phyloP scores from a whole-genome alignment of 2,113 vertebrate species.

The Phycodurus eques region DNA sequence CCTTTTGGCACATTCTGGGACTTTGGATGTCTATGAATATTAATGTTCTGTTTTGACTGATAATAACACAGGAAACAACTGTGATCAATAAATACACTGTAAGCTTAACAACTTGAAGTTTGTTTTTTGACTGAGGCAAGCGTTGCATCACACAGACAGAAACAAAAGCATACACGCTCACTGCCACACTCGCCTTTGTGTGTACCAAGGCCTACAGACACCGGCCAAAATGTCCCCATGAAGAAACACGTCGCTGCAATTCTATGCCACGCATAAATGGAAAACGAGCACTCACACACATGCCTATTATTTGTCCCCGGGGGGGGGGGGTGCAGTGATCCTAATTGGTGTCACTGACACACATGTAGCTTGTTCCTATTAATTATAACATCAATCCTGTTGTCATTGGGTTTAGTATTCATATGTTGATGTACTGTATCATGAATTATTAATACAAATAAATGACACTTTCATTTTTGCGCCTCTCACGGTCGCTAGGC shows the following conservation, averaged over 20 bases:
- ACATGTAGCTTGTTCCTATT: background rate
- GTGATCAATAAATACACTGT: background rate
- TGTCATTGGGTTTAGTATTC: background rate
- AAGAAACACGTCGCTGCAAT: background rate
- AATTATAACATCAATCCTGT: background rate
- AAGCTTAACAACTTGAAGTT: background rate
- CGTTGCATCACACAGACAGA: too few relatives aligned
- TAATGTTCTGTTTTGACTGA: background rate
- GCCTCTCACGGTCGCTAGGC: constrained; percentile 57
- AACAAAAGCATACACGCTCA: background rate
- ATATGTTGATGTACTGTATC: constrained; percentile 15
- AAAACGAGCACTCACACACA: constrained; percentile 16
- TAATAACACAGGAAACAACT: constrained; percentile 5
- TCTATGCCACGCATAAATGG: background rate
- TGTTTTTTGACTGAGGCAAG: too few relatives aligned
- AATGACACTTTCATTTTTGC: background rate
- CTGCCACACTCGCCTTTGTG: background rate
- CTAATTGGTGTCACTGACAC: constrained; percentile 37
- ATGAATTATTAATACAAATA: background rate
- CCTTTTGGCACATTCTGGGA: constrained; percentile 16
- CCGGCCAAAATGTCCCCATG: background rate
- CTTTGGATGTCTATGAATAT: background rate
- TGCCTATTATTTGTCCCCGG: too few relatives aligned
- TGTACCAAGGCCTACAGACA: background rate
- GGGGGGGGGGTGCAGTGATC: constrained; percentile 29